phyloP scores from a whole-genome alignment of 23 tunicate species.

The Diplosoma virens region DNA sequence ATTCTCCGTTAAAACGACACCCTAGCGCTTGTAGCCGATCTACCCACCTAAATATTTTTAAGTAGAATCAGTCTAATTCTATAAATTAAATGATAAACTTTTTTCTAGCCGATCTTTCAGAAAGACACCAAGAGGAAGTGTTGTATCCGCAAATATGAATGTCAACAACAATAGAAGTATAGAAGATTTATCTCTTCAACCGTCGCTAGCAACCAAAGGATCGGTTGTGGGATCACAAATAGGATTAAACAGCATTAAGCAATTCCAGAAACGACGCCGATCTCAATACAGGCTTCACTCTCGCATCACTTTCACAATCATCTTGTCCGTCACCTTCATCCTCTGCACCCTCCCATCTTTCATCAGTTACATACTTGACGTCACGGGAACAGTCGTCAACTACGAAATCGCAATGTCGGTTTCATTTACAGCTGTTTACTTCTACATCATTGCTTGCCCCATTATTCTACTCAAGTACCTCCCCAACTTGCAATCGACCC shows the following conservation, averaged over 20 bases:
- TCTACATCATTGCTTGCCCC: conserved; percentile 59
- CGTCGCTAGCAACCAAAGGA: no score
- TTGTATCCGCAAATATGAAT: neutral
- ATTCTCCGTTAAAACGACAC: no score
- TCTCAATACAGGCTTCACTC: conserved; percentile 11
- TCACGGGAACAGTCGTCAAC: neutral
- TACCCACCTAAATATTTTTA: no score
- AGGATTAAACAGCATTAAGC: no score
- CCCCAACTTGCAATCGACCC: conserved; percentile 54
- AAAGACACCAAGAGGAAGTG: neutral
- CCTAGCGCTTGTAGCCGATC: no score
- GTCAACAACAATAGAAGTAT: neutral
- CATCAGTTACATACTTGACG: conserved; percentile 15
- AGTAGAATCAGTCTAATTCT: no score
- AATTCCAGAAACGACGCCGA: neutral
- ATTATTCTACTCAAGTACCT: conserved; percentile 47
- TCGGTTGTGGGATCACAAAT: no score
- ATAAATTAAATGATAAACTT: no score
- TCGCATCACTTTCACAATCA: conserved; percentile 32
- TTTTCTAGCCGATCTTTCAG: no score
- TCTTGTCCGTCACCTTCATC: conserved; percentile 15
- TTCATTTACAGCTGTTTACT: conserved; percentile 18
- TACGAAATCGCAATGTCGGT: conserved; percentile 9
- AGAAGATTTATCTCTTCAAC: no score
- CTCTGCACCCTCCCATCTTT: conserved; percentile 21